phyloP scores from a whole-genome alignment of 2,797 vertebrate species.

The Zenarchopterus dispar region DNA sequence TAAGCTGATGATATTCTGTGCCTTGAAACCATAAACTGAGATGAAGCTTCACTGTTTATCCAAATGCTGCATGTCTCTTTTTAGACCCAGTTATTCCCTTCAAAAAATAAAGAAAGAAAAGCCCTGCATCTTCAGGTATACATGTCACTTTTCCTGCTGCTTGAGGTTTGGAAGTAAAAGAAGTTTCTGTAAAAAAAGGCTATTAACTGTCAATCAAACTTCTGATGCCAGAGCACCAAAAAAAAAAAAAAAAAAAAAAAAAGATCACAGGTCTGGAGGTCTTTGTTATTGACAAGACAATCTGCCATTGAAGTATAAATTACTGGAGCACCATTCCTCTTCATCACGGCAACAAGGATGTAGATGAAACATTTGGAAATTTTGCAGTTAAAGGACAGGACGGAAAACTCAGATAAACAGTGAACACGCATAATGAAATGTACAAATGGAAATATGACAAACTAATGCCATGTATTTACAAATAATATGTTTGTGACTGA shows the following conservation, averaged over 20 bases:
- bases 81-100: background rate
- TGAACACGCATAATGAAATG: no score
- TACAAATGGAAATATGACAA: no score
- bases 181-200: constrained; percentile 45
- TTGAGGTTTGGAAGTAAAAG: constrained; percentile 18
- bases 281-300: background rate
- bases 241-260: background rate
- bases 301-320: no score
- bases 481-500: no score
- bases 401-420: no score
- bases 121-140: constrained; percentile 29
- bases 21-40: background rate
- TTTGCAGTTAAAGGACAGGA: no score
- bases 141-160: constrained; percentile 22
- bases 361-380: no score
- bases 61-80: background rate
- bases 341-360: no score
- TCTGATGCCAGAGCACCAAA: background rate
- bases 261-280: background rate
- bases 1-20: background rate
- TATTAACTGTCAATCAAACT: constrained; percentile 53
- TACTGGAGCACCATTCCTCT: no score
- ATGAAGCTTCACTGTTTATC: background rate
- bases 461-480: no score
- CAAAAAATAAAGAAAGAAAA: background rate